Evolutionary conservation across 2,113 vertebrate species (phyloP).

Genomic region (Psittacara wagleri): DNA sequence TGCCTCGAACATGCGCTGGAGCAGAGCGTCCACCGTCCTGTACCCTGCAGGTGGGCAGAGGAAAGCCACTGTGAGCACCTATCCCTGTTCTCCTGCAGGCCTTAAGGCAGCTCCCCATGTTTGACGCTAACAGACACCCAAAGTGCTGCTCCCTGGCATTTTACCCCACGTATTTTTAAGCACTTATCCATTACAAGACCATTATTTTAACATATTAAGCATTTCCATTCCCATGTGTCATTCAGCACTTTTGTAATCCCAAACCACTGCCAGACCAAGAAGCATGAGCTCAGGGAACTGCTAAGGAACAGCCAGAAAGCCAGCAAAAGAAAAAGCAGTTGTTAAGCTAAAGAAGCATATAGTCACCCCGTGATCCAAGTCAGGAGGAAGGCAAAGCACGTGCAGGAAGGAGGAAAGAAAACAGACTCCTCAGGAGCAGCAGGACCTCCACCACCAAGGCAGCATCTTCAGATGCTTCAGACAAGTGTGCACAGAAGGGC

Average conservation of each 20-base stretch:
- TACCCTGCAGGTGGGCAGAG: conserved; percentile 75
- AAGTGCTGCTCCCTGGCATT: neutral
- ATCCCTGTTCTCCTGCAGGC: neutral
- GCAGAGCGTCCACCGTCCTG: conserved; percentile 86
- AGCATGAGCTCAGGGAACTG: neutral
- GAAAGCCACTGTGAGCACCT: neutral
- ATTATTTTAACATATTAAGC: neutral
- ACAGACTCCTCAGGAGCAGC: neutral
- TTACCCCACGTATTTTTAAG: neutral
- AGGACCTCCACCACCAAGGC: neutral
- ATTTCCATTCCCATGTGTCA: rapidly evolving
- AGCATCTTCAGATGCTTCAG: neutral
- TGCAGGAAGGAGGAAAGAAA: neutral
- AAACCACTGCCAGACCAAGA: neutral
- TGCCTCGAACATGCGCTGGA: conserved; percentile 92
- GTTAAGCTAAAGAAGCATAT: neutral
- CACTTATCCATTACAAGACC: neutral
- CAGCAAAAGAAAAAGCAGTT: neutral
- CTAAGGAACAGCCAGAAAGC: neutral
- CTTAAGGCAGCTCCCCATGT: neutral
- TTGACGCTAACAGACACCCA: neutral
- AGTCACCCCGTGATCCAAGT: neutral
- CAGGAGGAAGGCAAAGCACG: neutral
- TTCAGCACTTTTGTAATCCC: neutral
- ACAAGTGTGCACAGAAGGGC: neutral